A percentile compares a stretch with the other conserved stretches of the same genome.
These are phyloP conservation scores for Druon quercuslanigerum DNA, from an alignment of 1,140 invertebrate genomes.

Conservation along the genomic window DNA sequence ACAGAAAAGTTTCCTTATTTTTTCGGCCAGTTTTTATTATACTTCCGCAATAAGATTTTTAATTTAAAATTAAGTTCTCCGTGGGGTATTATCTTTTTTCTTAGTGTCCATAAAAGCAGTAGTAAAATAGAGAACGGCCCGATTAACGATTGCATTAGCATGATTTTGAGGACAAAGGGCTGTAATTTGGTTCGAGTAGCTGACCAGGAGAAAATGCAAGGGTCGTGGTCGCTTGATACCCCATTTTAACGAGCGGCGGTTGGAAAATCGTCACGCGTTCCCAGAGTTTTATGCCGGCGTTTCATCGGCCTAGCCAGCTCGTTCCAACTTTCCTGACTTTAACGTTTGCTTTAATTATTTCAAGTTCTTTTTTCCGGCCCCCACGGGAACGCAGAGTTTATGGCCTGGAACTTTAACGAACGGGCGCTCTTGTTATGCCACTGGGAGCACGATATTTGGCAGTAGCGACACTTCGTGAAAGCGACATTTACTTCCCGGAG, in stretches of 20 bases:
- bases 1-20: too few species aligned
- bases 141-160: conserved; percentile 2
- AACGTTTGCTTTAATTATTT: conserved; percentile 25
- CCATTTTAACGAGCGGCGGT: conserved; percentile 17
- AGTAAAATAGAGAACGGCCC: neutral
- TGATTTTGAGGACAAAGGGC: conserved; percentile 12
- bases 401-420: conserved; percentile 27
- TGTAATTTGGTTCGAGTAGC: conserved; percentile 10
- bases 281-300: neutral
- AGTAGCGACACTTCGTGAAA: conserved; percentile 29
- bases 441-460: conserved; percentile 30
- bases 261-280: conserved; percentile 23
- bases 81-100: neutral
- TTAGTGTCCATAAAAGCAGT: neutral
- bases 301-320: neutral
- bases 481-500: conserved; percentile 22
- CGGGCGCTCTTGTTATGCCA: conserved; percentile 30
- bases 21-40: neutral
- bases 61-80: too few species aligned
- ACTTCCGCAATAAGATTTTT: neutral
- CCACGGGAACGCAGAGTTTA: conserved; percentile 26
- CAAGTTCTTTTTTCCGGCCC: conserved; percentile 16
- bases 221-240: neutral
- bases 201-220: neutral
- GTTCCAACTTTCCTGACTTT: conserved; percentile 5